Evolutionary conservation across 2,797 vertebrate species (phyloP).

Genomic region (Lithobates sylvaticus): DNA sequence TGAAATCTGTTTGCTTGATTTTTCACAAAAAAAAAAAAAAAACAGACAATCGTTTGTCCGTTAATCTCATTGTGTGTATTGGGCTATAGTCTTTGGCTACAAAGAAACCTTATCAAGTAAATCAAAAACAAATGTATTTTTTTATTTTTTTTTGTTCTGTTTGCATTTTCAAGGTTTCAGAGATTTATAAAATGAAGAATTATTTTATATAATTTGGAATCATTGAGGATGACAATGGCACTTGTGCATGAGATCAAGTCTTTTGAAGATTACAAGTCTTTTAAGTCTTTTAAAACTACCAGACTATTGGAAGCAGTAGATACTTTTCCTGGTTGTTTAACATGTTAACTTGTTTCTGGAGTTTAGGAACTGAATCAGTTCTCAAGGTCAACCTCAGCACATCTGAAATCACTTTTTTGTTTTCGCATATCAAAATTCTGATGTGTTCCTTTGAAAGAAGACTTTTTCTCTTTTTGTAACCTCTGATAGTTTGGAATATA

Average conservation of each 20-base stretch:
- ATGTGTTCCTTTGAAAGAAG: slow-evolving; percentile 28
- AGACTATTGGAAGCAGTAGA: not conserved
- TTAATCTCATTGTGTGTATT: too few relatives aligned
- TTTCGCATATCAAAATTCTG: slow-evolving; percentile 32
- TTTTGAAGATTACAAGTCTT: not conserved
- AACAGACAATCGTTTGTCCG: too few relatives aligned
- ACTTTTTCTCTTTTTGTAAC: slow-evolving; percentile 34
- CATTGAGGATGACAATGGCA: not conserved
- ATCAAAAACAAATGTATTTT: too few relatives aligned
- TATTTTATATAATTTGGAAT: too few relatives aligned
- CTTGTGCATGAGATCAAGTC: not conserved
- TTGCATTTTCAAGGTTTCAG: too few relatives aligned
- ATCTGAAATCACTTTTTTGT: slow-evolving; percentile 16
- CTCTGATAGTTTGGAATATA: slow-evolving; percentile 55
- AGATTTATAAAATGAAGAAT: too few relatives aligned
- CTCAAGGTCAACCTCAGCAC: slow-evolving; percentile 46
- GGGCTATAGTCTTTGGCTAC: too few relatives aligned
- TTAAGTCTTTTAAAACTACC: not conserved
- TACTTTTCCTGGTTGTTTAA: not conserved
- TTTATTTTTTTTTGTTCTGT: too few relatives aligned
- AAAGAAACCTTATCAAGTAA: too few relatives aligned
- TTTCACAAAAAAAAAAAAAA: too few relatives aligned
- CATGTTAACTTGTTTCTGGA: slow-evolving; percentile 1
- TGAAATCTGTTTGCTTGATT: too few relatives aligned
- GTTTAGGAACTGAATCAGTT: slow-evolving; percentile 5